A percentile compares a stretch with the other conserved stretches of the same genome.
These are phyloP conservation scores for Drosophila arizonae DNA, from an alignment of 1,140 invertebrate species.

Conservation along the genomic window DNA sequence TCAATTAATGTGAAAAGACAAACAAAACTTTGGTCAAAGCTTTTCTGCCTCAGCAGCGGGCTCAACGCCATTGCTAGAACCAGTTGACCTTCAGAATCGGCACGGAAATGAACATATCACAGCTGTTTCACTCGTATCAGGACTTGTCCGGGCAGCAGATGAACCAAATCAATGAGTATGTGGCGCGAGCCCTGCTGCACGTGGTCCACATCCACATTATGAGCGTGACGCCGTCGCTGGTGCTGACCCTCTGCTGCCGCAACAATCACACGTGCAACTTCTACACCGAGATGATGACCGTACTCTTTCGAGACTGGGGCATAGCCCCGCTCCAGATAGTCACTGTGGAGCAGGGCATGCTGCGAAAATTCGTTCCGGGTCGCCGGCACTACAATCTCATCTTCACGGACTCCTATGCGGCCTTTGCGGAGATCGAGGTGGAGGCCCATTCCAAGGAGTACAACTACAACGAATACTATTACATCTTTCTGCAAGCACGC, in stretches of 20 bases:
- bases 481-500: conserved; percentile 69
- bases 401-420: conserved; percentile 67
- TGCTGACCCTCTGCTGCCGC: conserved; percentile 63
- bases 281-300: conserved; percentile 71
- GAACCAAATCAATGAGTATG: conserved; percentile 63
- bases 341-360: conserved; percentile 37
- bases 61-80: not conserved
- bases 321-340: conserved; percentile 64
- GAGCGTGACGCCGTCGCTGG: conserved; percentile 55
- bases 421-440: conserved; percentile 65
- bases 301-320: conserved; percentile 64
- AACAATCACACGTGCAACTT: conserved; percentile 66
- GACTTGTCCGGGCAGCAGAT: conserved; percentile 62
- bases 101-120: conserved; percentile 60
- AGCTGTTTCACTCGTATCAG: conserved; percentile 49
- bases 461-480: conserved; percentile 73
- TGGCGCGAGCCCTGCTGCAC: conserved; percentile 59
- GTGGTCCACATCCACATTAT: conserved; percentile 67
- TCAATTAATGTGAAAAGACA: conserved; percentile 4
- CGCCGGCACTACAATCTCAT: conserved; percentile 63
- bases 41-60: too few species aligned
- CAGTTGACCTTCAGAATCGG: conserved; percentile 1
- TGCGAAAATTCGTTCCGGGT: conserved; percentile 28
- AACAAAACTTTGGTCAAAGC: not conserved
- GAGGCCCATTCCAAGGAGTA: conserved; percentile 52